Conservation (phyloP, 2,797 vertebrate genomes). For the Enteromius argenteus region DNA sequence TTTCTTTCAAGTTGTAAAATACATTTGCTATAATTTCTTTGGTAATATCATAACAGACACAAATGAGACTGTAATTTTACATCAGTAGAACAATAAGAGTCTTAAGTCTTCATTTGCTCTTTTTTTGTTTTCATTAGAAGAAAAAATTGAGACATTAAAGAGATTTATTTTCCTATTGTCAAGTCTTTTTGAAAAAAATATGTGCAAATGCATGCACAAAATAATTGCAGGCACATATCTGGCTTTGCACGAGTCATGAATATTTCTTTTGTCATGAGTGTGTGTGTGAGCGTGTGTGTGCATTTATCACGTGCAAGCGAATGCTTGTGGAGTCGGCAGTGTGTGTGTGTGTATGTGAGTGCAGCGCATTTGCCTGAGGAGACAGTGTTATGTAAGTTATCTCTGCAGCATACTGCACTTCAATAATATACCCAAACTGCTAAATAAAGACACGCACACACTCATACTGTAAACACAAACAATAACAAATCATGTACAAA, state of each 20-base stretch:
- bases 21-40: background rate
- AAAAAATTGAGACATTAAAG: background rate
- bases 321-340: slow-evolving; percentile 23
- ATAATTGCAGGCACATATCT: background rate
- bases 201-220: background rate
- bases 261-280: slow-evolving; percentile 3
- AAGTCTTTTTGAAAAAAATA: background rate
- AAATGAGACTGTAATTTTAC: background rate
- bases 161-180: background rate
- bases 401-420: slow-evolving; percentile 63
- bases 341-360: slow-evolving; percentile 39
- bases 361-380: slow-evolving; percentile 53
- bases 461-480: slow-evolving; percentile 37
- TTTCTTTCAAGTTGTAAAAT: background rate
- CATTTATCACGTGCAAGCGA: slow-evolving; percentile 28
- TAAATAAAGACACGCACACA: slow-evolving; percentile 59
- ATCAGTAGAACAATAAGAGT: background rate
- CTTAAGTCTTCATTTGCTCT: background rate
- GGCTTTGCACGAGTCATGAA: background rate
- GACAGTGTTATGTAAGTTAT: slow-evolving; percentile 64
- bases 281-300: background rate
- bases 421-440: slow-evolving; percentile 62
- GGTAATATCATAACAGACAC: background rate
- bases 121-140: background rate
- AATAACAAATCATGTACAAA: slow-evolving; percentile 14